Evolutionary conservation across 2,797 vertebrate genomes (phyloP).

Genomic region (Gouania willdenowi): DNA sequence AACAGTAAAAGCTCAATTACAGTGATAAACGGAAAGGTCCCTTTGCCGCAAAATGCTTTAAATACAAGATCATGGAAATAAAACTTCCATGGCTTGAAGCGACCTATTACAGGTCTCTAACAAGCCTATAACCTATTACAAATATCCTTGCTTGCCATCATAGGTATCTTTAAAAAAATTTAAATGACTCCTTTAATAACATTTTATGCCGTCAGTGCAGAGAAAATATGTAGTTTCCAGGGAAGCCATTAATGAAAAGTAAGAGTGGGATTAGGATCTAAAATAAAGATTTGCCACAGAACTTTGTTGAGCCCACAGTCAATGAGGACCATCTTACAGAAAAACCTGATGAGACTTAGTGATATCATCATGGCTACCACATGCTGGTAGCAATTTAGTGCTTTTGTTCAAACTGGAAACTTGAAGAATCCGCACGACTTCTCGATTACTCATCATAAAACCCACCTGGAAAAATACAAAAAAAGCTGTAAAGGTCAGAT

Average conservation of each 20-base stretch:
- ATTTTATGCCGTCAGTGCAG: too few relatives aligned
- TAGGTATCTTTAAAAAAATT: not conserved
- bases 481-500: conserved; percentile 15
- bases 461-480: conserved; percentile 36
- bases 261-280: not conserved
- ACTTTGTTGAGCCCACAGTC: not conserved
- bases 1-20: too few relatives aligned
- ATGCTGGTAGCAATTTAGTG: conserved; percentile 27
- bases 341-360: conserved; percentile 4
- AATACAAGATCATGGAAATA: too few relatives aligned
- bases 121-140: not conserved
- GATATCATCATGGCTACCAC: conserved; percentile 8
- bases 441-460: conserved; percentile 38
- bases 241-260: not conserved
- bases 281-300: not conserved
- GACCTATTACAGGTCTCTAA: too few relatives aligned
- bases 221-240: not conserved
- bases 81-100: too few relatives aligned
- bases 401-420: conserved; percentile 22
- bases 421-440: conserved; percentile 30
- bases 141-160: not conserved
- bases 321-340: not conserved
- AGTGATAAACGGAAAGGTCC: too few relatives aligned
- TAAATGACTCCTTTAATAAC: not conserved
- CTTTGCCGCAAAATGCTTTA: too few relatives aligned